Evolutionary conservation across 2,113 vertebrate species (phyloP), one percentile per base, ranked within the genome.

Genomic region (Excalfactoria chinensis): DNA sequence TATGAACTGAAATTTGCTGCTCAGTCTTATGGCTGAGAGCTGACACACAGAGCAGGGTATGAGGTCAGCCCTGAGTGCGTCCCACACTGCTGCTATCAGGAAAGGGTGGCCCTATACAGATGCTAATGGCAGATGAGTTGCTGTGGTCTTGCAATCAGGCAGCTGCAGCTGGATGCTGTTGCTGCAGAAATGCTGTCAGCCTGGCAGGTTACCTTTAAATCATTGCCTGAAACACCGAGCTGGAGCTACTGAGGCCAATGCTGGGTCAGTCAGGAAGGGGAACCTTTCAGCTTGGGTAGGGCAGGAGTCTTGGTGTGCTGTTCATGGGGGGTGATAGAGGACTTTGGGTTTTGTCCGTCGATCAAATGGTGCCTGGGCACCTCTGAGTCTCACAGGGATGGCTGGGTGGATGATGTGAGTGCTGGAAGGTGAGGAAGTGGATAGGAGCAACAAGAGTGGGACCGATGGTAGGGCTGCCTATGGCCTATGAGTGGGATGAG

Each of bases 21-120:
- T 7, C n/a, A n/a, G n/a, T 28, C 59, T n/a, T 60, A 15, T n/a
- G 55, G 6, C 21, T 51, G 37, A 40, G 69, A 21, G 23, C 3
- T 6, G 64, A 21, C 7, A 3, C 0, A 43, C 20, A 37, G 9
- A 43, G n/a, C 49, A 37, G 40, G 77, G 55, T 41, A 1, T 22
- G 19, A 46, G 6, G 1, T 40, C 16, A 1, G 43, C 0, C 0
- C 7, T 18, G 0, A 60, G 26, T 17, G 8, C 40, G 6, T n/a
- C n/a, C 30, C 19, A 21, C 30, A 8, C 18, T 10, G 3, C 26
- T 44, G 44, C 5, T n/a, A 8, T 1, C 30, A 7, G n/a, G 14
- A 28, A 55, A 23, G 26, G 6, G 9, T 21, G 16, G 1, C n/a
- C 28, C 30, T 17, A 40, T 4, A 19, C 19, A 23, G 30, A 19